These are phyloP conservation scores for Palythoa heliodiscus DNA, from an alignment of 92 coral and sea anemone genomes.

Conservation along the genomic window DNA sequence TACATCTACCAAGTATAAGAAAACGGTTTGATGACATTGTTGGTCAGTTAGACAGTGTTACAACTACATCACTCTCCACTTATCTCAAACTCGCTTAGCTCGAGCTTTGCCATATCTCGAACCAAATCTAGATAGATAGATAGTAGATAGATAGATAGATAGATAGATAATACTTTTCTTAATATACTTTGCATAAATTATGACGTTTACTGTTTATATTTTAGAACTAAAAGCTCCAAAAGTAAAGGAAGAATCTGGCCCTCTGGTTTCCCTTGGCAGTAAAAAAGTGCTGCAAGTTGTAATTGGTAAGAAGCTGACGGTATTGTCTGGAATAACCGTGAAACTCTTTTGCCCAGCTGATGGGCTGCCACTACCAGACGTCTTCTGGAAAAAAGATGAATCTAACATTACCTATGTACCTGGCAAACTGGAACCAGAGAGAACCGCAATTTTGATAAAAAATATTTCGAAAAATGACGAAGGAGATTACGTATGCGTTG, in stretches of 20 bases:
- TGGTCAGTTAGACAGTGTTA: too few species aligned
- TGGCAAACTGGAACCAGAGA: conserved; percentile 19
- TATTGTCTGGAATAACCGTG: conserved; percentile 61
- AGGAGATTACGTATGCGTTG: conserved; percentile 78
- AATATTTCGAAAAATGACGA: conserved; percentile 60
- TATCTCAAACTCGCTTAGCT: too few species aligned
- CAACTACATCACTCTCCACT: too few species aligned
- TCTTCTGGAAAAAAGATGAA: conserved; percentile 67
- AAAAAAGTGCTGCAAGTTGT: conserved; percentile 36
- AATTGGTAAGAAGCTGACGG: conserved; percentile 68
- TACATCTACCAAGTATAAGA: conserved; percentile 21
- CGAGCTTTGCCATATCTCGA: too few species aligned
- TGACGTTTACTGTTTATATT: neutral
- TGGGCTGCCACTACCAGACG: conserved; percentile 72
- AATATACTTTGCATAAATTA: too few species aligned
- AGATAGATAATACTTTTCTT: too few species aligned
- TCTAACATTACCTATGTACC: neutral
- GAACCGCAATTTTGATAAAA: conserved; percentile 50
- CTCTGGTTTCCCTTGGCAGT: conserved; percentile 39
- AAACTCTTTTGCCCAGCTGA: conserved; percentile 60
- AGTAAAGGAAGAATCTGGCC: conserved; percentile 42
- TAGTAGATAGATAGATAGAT: too few species aligned
- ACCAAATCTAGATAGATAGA: too few species aligned
- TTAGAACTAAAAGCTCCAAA: conserved; percentile 68
- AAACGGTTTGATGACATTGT: too few species aligned